Conservation (phyloP, 2,797 vertebrate genomes). For the Florisuga fusca region DNA sequence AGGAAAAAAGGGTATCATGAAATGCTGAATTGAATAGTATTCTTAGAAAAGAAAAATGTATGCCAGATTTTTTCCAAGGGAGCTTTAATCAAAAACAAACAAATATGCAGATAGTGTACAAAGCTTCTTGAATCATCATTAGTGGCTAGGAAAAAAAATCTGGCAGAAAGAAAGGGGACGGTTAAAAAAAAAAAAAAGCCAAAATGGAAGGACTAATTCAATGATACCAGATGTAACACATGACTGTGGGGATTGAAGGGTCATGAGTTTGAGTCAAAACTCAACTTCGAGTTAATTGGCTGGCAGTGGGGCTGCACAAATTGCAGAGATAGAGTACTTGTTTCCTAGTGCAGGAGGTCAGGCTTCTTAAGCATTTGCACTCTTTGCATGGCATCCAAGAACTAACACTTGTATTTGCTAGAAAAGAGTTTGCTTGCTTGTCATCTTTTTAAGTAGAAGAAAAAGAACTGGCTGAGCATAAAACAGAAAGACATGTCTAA, state of each 20-base stretch:
- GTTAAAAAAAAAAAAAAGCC: conserved; percentile 6
- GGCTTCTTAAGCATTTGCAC: conserved; percentile 49
- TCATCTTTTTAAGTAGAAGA: conserved; percentile 59
- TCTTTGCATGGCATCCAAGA: conserved; percentile 61
- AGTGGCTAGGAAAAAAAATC: conserved; percentile 39
- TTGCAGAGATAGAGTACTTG: conserved; percentile 68
- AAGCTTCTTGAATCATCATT: conserved; percentile 71
- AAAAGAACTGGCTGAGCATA: conserved; percentile 64
- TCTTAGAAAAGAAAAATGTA: conserved; percentile 78
- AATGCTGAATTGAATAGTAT: conserved; percentile 75
- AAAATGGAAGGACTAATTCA: conserved; percentile 72
- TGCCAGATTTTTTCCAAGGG: conserved; percentile 69
- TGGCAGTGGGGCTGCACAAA: conserved; percentile 70
- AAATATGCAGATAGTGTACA: conserved; percentile 74
- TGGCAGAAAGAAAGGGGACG: conserved; percentile 54
- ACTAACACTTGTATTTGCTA: conserved; percentile 55
- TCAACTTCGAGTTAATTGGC: conserved; percentile 80
- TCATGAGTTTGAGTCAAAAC: conserved; percentile 80
- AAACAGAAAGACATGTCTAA: conserved; percentile 57
- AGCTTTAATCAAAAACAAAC: conserved; percentile 68
- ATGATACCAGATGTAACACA: conserved; percentile 70
- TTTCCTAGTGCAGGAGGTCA: conserved; percentile 60
- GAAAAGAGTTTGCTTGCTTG: conserved; percentile 64
- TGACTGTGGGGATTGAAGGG: conserved; percentile 69
- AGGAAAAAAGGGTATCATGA: conserved; percentile 77